Conservation (phyloP, 2,888 invertebrate species). For the Eupithecia subumbrata region DNA sequence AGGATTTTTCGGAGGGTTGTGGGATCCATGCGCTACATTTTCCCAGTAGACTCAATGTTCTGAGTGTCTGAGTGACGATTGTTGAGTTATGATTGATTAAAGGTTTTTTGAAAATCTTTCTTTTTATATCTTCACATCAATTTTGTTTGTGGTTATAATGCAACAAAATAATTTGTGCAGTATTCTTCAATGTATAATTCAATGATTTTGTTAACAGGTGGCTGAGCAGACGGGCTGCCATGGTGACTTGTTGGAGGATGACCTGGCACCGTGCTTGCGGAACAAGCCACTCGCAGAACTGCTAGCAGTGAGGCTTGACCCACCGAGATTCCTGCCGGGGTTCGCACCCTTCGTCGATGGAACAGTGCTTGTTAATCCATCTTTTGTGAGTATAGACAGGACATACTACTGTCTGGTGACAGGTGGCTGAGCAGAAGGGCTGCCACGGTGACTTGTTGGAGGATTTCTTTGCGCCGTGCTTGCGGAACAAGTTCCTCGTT, state of each 20-base stretch:
- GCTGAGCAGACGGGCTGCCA: slow-evolving; percentile 93
- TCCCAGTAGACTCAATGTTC: background rate
- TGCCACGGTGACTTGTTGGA: slow-evolving; percentile 92
- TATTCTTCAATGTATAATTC: background rate
- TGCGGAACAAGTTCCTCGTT: slow-evolving; percentile 90
- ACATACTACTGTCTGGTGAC: slow-evolving; percentile 38
- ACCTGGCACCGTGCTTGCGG: slow-evolving; percentile 93
- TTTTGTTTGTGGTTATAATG: too few species aligned
- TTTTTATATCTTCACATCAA: too few species aligned
- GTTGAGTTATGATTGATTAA: too few species aligned
- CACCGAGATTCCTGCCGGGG: slow-evolving; percentile 92
- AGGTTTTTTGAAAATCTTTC: too few species aligned
- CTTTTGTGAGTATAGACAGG: slow-evolving; percentile 73
- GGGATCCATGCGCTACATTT: too few species aligned
- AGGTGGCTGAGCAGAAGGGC: slow-evolving; percentile 92
- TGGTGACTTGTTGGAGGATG: slow-evolving; percentile 91
- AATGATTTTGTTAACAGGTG: slow-evolving; percentile 74
- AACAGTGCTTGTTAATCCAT: slow-evolving; percentile 89
- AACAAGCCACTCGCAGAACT: slow-evolving; percentile 90
- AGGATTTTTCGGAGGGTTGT: background rate
- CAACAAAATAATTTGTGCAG: background rate
- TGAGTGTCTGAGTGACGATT: background rate
- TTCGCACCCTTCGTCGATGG: slow-evolving; percentile 98
- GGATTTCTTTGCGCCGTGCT: slow-evolving; percentile 93
- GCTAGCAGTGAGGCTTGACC: slow-evolving; percentile 89